Base-by-base conservation (phyloP, 2,797 vertebrate species). In the Lepus oiostolus region DNA sequence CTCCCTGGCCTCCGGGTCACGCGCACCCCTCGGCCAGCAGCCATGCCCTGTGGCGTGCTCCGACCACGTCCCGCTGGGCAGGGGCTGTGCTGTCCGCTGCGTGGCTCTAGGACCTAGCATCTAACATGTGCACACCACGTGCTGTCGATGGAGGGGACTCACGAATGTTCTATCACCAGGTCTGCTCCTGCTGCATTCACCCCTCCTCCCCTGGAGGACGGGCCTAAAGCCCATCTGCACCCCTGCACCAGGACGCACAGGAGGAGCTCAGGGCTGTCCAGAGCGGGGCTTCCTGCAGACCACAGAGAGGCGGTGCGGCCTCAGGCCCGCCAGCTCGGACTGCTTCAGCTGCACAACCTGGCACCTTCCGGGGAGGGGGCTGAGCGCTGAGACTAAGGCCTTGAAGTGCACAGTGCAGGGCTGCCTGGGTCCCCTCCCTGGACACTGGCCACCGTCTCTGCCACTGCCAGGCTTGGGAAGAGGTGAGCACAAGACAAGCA, bases 21-120 rank as follows among this genome's bases (percentile, higher is more conserved):
- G 0, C 5, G 8, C 82, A 4, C 38, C 11, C 42, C 60, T 28
- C 30, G 28, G 52, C 50, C 4, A 0, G 7, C 1, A 24, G 22
- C 1, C 1, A 4, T 22, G 32, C 32, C 82, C 24, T 3, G 13
- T 1, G 17, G 32, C 9, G 76, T 1, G 80, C 84, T 76, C 88
- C 22, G 50, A 79, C 32, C 2, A 17, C 42, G 28, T 1, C 30
- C 63, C n/a, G 50, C 60, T 9, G 13, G 60, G 42, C 54, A 47
- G 58, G 28, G 50, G 17, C 32, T 35, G n/a, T n/a, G 54, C 71
- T 71, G 14, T n/a, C 72, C 26, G 30, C 28, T 12, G 42, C 52
- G 60, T 12, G 32, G 83, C 32, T 85, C 21, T 22, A 65, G 5
- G 58, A 54, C 4, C 10, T 28, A 54, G 24, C 52, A 0, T 1